Evolutionary conservation across 1,140 invertebrate genomes (phyloP).

Genomic region (Anthonomus grandis): DNA sequence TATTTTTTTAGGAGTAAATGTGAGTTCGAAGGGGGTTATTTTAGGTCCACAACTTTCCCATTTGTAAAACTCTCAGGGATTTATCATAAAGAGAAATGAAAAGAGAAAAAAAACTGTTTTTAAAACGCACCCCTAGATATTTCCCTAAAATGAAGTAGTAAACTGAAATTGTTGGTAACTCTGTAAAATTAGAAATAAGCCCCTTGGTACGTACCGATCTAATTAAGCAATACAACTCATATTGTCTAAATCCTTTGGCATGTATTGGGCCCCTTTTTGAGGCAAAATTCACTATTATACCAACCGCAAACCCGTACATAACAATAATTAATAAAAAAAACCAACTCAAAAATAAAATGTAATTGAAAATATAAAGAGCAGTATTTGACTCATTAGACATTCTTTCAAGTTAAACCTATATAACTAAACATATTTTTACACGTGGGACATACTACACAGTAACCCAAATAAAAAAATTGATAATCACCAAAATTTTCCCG

Average conservation of each 20-base stretch:
- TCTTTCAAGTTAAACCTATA: neutral
- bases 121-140: no score
- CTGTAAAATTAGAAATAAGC: no score
- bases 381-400: neutral
- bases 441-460: no score
- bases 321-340: slow-evolving; percentile 16
- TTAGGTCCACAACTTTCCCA: no score
- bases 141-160: no score
- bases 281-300: slow-evolving; percentile 18
- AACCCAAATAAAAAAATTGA: slow-evolving; percentile 4
- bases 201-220: slow-evolving; percentile 18
- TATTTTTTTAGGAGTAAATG: no score
- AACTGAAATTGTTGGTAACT: no score
- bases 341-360: slow-evolving; percentile 18
- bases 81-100: no score
- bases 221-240: slow-evolving; percentile 5
- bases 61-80: no score
- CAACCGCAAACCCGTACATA: slow-evolving; percentile 25
- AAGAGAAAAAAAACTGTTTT: no score
- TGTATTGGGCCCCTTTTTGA: neutral
- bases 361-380: slow-evolving; percentile 11
- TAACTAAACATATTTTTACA: no score
- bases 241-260: neutral
- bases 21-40: no score
- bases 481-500: slow-evolving; percentile 27